phyloP scores from a whole-genome alignment of 1,140 invertebrate genomes.

The Thereuonema tuberculata region DNA sequence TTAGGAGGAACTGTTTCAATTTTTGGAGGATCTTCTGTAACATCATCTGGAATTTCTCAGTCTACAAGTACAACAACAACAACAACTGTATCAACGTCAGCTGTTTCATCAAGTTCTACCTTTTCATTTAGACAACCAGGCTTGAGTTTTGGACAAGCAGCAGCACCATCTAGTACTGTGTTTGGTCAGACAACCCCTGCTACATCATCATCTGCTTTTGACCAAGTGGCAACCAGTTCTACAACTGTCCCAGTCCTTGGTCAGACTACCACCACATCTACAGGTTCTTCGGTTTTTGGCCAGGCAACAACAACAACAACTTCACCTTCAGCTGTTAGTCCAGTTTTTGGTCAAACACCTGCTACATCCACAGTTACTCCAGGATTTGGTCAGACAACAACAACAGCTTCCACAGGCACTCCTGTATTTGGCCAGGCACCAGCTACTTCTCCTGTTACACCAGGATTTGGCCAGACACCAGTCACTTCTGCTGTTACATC shows the following conservation, averaged over 20 bases:
- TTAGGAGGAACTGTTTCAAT: background rate
- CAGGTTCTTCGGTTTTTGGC: slow-evolving; percentile 31
- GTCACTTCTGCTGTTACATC: too few relatives aligned
- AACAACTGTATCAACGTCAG: background rate
- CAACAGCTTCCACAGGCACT: too few relatives aligned
- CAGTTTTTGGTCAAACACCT: background rate
- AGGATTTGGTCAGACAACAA: background rate
- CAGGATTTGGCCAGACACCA: too few relatives aligned
- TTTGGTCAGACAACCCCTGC: background rate
- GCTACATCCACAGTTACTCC: too few relatives aligned
- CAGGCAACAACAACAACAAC: slow-evolving; percentile 44
- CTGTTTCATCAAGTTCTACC: too few relatives aligned
- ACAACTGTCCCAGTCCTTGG: background rate
- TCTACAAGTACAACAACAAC: background rate
- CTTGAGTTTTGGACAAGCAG: background rate
- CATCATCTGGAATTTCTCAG: too few relatives aligned
- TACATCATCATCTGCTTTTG: background rate
- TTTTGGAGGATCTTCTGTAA: too few relatives aligned
- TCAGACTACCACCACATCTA: background rate
- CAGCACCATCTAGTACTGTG: background rate
- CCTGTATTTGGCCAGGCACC: too few relatives aligned
- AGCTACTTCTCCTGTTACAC: too few relatives aligned
- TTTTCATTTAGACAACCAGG: too few relatives aligned
- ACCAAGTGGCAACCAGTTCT: background rate
- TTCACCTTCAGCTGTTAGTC: background rate